Evolutionary conservation across 2,888 invertebrate species (phyloP).

Genomic region (Dermolepida albohirtum): DNA sequence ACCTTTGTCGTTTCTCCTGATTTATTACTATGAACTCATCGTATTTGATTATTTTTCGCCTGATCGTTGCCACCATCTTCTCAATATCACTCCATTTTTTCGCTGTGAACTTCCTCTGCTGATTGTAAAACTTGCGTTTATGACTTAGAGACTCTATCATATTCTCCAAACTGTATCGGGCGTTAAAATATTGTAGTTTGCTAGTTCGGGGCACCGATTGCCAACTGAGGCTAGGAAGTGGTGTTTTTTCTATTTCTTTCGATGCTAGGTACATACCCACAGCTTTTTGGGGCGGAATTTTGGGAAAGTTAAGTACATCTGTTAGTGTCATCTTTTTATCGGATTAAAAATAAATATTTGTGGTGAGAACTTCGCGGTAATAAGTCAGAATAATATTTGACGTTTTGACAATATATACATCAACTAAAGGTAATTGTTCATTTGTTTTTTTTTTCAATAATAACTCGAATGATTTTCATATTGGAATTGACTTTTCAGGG

Average conservation of each 20-base stretch:
- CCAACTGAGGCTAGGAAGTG: neutral
- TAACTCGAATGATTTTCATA: too few species aligned
- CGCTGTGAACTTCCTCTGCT: neutral
- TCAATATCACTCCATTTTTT: constrained; percentile 1
- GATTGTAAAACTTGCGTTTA: neutral
- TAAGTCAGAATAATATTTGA: too few species aligned
- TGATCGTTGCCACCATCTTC: neutral
- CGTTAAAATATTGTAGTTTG: neutral
- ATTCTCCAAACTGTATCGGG: neutral
- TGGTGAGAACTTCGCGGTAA: too few species aligned
- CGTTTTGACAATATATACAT: too few species aligned
- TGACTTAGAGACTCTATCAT: neutral
- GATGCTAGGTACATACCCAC: neutral
- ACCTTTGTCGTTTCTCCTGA: constrained; percentile 30
- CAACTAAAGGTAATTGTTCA: too few species aligned
- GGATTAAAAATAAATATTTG: too few species aligned
- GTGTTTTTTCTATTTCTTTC: neutral
- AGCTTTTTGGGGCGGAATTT: neutral
- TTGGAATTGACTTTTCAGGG: too few species aligned
- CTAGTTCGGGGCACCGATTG: neutral
- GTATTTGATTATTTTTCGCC: neutral
- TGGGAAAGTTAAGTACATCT: too few species aligned
- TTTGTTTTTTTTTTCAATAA: too few species aligned
- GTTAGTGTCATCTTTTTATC: too few species aligned
- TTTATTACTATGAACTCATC: constrained; percentile 26